Base-by-base conservation (phyloP, 1,140 invertebrate genomes). In the Drosophila lacteicornis region DNA sequence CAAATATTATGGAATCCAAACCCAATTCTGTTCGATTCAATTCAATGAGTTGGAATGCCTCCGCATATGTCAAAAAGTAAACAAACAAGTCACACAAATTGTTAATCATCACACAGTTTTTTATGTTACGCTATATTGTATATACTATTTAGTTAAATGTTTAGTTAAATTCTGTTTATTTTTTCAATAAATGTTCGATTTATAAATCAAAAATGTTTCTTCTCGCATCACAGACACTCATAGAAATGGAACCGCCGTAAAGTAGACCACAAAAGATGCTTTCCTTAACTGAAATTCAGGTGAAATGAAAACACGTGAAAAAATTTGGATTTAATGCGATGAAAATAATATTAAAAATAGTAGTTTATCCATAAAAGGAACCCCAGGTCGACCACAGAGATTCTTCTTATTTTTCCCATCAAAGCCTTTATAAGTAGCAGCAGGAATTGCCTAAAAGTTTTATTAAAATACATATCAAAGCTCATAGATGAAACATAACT, bases 401-500 rank as follows among this genome's bases (percentile, higher is more conserved):
- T 33, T 38, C 9, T 25, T 38, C 66, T 66, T 45, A 19, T 69
- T 63, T 61, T 61, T 55, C 6, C 15, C 22, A 50, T 63, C 42
- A 61, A 53, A 25, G 67, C 47, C 65, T 51, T 81, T 73, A 61
- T 69, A 60, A 67, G 81, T 84, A 84, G 81, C 81, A 76, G 55
- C 81, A 80, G 83, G 83, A 82, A 87, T 87, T 87, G 83, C 83
- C 85, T 75, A 62, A 87, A 69, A 65, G 66, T 77, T 86, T 87
- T 83, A 76, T 80, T 87, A 76, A 87, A 62, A 86, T 88, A 88
- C 84, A 87, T 87, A 87, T 87, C 84, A 87, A 82, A 78, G 73
- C 66, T 75, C 70, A 84, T 80, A 79, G 65, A 71, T 62, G 70
- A 80, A 67, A 74, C 40, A 65, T 47, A 68, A 38, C 63, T 53